Percentiles rank a stretch among this genome's conserved stretches.
phyloP scores from a whole-genome alignment of 2,113 vertebrate genomes.

The Cottus gobio region DNA sequence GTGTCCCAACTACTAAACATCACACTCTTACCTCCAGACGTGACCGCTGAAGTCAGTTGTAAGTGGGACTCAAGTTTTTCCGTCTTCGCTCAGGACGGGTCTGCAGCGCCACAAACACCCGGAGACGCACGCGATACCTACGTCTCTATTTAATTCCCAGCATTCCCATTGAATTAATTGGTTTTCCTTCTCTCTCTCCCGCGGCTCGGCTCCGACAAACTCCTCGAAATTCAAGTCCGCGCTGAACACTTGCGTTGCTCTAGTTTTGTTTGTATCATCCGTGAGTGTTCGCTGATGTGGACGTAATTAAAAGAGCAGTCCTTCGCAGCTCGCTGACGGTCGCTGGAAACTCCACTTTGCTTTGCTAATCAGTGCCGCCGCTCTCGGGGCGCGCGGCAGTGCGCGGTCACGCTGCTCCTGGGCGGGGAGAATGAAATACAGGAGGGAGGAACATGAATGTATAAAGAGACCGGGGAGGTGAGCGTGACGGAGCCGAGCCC shows the following conservation, averaged over 20 bases:
- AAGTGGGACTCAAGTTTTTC: constrained; percentile 26
- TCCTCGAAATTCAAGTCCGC: constrained; percentile 35
- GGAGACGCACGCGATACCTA: constrained; percentile 38
- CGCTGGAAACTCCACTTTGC: constrained; percentile 66
- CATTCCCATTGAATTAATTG: constrained; percentile 57
- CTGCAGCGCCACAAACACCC: constrained; percentile 40
- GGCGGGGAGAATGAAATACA: constrained; percentile 35
- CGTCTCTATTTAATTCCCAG: constrained; percentile 72
- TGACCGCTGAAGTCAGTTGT: constrained; percentile 52
- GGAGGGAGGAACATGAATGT: neutral
- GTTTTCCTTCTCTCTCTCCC: constrained; percentile 30
- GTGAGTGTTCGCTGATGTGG: constrained; percentile 21
- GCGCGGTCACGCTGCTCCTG: constrained; percentile 69
- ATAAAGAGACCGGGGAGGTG: neutral
- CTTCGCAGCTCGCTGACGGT: constrained; percentile 57
- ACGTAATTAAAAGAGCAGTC: constrained; percentile 44
- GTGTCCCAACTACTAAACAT: neutral
- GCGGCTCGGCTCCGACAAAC: constrained; percentile 38
- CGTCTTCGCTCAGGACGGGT: constrained; percentile 39
- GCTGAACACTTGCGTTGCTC: constrained; percentile 6
- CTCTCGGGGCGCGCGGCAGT: constrained; percentile 51
- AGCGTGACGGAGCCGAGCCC: neutral
- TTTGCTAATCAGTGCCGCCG: constrained; percentile 81
- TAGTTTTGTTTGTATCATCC: constrained; percentile 29
- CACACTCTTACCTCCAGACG: constrained; percentile 70